phyloP scores from a whole-genome alignment of 1,140 invertebrate genomes.

The Megathymus violae region DNA sequence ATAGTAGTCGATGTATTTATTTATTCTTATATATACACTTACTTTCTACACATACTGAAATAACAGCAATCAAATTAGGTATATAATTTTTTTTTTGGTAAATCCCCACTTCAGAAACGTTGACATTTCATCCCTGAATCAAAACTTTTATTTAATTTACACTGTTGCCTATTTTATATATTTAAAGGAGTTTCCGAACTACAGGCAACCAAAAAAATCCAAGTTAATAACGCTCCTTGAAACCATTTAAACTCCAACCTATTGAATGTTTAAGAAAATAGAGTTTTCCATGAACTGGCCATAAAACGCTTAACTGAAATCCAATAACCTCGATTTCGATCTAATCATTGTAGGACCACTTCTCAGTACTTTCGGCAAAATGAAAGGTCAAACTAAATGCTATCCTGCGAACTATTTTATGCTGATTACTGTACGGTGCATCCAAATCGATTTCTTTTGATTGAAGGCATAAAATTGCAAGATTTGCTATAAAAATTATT shows the following conservation, averaged over 20 bases:
- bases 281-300: slow-evolving; percentile 15
- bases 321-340: slow-evolving; percentile 52
- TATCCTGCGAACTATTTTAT: neutral
- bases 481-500: no score
- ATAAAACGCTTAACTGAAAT: slow-evolving; percentile 49
- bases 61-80: no score
- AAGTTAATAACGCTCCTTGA: slow-evolving; percentile 1
- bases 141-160: no score
- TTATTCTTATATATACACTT: no score
- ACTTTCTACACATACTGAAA: no score
- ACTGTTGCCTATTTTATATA: neutral
- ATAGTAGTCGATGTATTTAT: no score
- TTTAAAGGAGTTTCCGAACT: neutral
- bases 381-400: slow-evolving; percentile 42
- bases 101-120: no score
- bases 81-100: no score
- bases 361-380: slow-evolving; percentile 50
- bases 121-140: no score
- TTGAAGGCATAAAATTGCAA: no score
- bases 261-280: slow-evolving; percentile 18
- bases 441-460: no score
- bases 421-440: neutral
- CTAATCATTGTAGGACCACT: slow-evolving; percentile 56
- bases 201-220: neutral
- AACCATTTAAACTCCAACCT: slow-evolving; percentile 8